Evolutionary conservation across 2,888 invertebrate species (phyloP), one percentile per base, ranked within the genome.

Genomic region (Cantharis flavilabris): DNA sequence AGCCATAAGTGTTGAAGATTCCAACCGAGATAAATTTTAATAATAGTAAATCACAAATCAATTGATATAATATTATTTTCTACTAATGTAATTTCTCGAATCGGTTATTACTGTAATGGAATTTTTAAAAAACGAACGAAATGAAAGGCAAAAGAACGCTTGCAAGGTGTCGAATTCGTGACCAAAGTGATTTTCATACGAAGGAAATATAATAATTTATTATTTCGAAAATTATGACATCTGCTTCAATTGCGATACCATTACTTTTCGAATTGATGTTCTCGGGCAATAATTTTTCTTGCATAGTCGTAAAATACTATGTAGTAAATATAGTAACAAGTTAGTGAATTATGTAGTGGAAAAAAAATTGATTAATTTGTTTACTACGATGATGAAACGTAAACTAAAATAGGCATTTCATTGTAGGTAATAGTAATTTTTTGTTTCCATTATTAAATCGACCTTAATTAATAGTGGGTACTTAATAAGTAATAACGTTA

Each of bases 91-190:
- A 64, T 63, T 62, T 70, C 20, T 14, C 33, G 64, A 74, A 73
- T 75, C 75, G 77, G 77, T 77, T 77, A 69, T 79, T 77, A 79
- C 30, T 74, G 73, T 78, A 78, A 78, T 78, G 71, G 72, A 72
- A 30, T 76, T 78, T 67, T 28, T n/a, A 70, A 76, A 76, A 76
- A 76, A 76, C 70, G 62, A 70, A 73, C 28, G 70, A 65, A 9
- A 62, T 69, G 33, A 70, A 72, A 67, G 18, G 62, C 20, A 63
- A 63, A 71, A 20, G 71, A 30, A 11, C 78, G 80, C 72, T 77
- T 77, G 77, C 78, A 79, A 80, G 78, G 80, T 80, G 78, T 80
- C 65, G 77, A 73, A 73, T 76, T 78, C 78, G 76, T 79, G 78
- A 79, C 76, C 65, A 69, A 79, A 76, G 71, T 71, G 75, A 76